Conservation (phyloP, 2,113 vertebrate species). For the Etia nguti region DNA sequence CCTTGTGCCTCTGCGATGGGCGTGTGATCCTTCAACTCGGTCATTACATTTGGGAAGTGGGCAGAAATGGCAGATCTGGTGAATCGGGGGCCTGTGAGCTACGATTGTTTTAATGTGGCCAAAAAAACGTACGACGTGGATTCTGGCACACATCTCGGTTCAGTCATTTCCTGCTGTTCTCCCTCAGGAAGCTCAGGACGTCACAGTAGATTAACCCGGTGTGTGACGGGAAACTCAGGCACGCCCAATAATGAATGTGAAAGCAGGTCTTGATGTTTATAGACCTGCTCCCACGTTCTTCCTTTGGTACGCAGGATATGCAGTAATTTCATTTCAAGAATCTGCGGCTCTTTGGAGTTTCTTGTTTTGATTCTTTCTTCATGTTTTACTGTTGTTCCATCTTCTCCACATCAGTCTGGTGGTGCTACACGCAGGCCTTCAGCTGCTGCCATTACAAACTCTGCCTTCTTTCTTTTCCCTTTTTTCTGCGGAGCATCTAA, state of each 20-base stretch:
- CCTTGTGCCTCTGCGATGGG: neutral
- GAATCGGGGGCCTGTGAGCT: neutral
- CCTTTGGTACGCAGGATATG: neutral
- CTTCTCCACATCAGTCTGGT: neutral
- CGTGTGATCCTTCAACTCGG: neutral
- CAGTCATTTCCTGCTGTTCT: neutral
- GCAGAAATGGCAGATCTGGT: neutral
- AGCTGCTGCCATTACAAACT: neutral
- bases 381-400: neutral
- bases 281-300: neutral
- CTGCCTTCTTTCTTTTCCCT: neutral
- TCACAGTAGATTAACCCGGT: neutral
- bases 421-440: neutral
- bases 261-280: neutral
- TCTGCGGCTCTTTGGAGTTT: neutral
- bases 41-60: neutral
- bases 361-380: neutral
- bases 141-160: neutral
- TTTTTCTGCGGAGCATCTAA: rapidly evolving
- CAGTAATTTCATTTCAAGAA: neutral
- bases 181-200: neutral
- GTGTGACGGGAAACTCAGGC: neutral
- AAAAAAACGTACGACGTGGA: neutral
- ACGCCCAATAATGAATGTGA: neutral
- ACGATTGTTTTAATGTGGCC: rapidly evolving